phyloP scores from a whole-genome alignment of 2,797 vertebrate species.

The Spinus olivaceus region DNA sequence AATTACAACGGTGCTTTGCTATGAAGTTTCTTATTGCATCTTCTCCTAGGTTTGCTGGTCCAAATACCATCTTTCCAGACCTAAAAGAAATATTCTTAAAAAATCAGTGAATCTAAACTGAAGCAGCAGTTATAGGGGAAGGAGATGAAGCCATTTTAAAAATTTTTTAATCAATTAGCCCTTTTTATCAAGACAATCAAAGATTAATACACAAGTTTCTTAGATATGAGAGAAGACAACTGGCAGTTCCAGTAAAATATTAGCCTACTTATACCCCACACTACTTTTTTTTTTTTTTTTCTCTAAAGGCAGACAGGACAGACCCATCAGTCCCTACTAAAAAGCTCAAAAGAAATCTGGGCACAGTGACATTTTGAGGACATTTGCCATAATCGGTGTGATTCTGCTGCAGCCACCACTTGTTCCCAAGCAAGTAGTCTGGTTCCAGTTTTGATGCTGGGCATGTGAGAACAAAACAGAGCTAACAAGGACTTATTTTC shows the following conservation, averaged over 20 bases:
- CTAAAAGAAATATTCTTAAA: slow-evolving; percentile 70
- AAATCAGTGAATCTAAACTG: slow-evolving; percentile 41
- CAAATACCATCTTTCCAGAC: slow-evolving; percentile 88
- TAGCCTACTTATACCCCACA: background rate
- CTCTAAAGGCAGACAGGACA: background rate
- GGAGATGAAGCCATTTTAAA: background rate
- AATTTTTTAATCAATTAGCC: background rate
- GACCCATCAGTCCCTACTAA: background rate
- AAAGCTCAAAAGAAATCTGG: background rate
- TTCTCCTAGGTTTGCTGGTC: slow-evolving; percentile 91
- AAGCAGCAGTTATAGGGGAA: background rate
- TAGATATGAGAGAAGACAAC: background rate
- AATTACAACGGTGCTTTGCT: slow-evolving; percentile 88
- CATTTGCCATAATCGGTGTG: background rate
- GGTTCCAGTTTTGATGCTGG: background rate
- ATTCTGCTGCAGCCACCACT: background rate
- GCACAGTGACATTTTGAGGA: background rate
- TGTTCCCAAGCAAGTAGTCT: background rate
- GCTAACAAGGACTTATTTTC: background rate
- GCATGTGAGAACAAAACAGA: background rate
- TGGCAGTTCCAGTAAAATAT: background rate
- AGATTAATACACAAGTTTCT: background rate
- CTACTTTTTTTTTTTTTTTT: background rate
- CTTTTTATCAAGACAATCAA: background rate
- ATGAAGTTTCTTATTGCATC: slow-evolving; percentile 88